Evolutionary conservation across 1,140 invertebrate genomes (phyloP), one percentile per base, ranked within the genome.

Genomic region (Pogonomyrmex californicus): DNA sequence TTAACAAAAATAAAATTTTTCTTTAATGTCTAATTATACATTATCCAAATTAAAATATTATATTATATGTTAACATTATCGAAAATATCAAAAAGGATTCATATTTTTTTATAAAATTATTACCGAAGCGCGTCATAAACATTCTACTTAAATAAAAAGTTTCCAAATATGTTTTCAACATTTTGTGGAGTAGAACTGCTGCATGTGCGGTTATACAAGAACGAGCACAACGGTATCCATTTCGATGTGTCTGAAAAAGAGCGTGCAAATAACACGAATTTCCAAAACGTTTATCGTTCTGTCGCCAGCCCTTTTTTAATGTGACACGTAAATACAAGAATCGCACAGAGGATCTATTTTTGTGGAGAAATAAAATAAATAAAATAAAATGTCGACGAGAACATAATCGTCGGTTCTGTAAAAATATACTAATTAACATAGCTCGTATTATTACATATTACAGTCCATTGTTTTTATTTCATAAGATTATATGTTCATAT

Each of bases 201-300:
- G 56, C 38, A 65, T 4, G 58, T 5, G 17, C 58, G 41, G 47
- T 44, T 63, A 62, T 62, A 36, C 58, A 63, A 78, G 76, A 78
- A 78, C 58, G 47, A 63, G 44, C 17, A 12, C 58, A 36, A 49
- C 17, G 23, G 38, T 77, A 77, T n/a, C 44, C 30, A 47, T 78
- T 78, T 78, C 41, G 58, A 14, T 23, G 4, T 49, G 58, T 44
- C 30, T 36, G 30, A 78, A 65, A 78, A 78, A 78, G 30, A 44
- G 44, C 58, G 44, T 9, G 58, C 58, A 78, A 41, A 65, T 65
- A 49, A 9, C 30, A 41, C 10, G 58, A 47, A 63, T 78, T 78
- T 65, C 14, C 58, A 30, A 78, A 78, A 63, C 14, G 33, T 47
- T 77, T 77, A 23, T 36, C 60, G 54, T 65, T 78, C 49, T 78